Evolutionary conservation across 2,797 vertebrate species (phyloP), one percentile per base, ranked within the genome.

Genomic region (Dicrostonyx torquatus): DNA sequence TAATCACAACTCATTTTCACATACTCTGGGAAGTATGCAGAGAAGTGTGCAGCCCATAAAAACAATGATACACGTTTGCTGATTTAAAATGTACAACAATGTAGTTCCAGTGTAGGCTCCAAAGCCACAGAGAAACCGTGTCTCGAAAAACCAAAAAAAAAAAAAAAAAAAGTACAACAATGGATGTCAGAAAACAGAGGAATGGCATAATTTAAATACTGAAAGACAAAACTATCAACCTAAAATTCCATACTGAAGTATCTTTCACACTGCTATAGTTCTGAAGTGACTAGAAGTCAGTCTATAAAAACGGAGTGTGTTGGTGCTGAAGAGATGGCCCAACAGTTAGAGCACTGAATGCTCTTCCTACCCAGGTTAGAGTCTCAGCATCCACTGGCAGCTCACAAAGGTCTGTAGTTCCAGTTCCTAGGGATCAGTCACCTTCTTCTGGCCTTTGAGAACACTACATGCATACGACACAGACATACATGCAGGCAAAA

Each of bases 1-100:
- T 90, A 95, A 86, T 85, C 85, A 92, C 7, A 92, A 76, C 22
- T 79, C 75, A 72, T 55, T 70, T 53, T 62, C 45, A 76, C 2
- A 18, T 75, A 77, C 14, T 90, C 90, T 92, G 37, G 68, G 90
- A 79, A 94, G 87, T 14, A 87, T 9, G 24, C 37, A 73, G 68
- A 87, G 70, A 75, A 34, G 37, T 53, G 53, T 43, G 50, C 17
- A 87, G 53, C 50, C 8, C 5, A 60, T 29, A 50, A 37, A 29
- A 73, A 53, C 37, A 31, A 43, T 34, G 6, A 58, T 43, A 58
- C 6, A 75, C 9, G 22, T 4, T 45, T 60, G 37, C 8, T 87
- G 68, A 73, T 43, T 73, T 73, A 43, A 55, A 73, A 73, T 73
- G 8, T 22, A 60, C 60, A 60, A 40, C 66, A 55, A 9, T 31